phyloP scores from a whole-genome alignment of 2,113 vertebrate species.

The Rhynchopsitta pachyrhyncha region DNA sequence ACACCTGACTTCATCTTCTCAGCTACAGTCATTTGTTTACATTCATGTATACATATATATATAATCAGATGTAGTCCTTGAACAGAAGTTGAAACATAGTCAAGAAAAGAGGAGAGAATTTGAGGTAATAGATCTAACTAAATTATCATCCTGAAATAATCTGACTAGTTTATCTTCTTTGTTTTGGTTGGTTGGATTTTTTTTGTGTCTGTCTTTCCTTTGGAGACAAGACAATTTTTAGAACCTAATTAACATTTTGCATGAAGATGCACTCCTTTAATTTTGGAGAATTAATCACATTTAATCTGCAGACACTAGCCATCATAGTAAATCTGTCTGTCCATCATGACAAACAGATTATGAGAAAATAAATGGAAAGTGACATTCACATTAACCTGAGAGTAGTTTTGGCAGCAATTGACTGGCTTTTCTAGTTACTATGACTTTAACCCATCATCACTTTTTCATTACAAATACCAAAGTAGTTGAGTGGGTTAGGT shows the following conservation, averaged over 20 bases:
- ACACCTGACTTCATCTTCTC: not conserved
- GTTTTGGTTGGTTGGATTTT: not conserved
- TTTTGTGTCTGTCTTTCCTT: not conserved
- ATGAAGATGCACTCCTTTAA: constrained; percentile 23
- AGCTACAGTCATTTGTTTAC: not conserved
- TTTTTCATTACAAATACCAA: constrained; percentile 40
- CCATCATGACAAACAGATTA: constrained; percentile 47
- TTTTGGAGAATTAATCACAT: constrained; percentile 33
- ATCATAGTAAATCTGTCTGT: constrained; percentile 35
- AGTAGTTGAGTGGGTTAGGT: not conserved
- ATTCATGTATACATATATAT: not conserved
- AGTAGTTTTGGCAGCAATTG: constrained; percentile 36
- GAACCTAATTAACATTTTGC: constrained; percentile 18
- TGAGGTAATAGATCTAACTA: not conserved
- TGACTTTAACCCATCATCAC: constrained; percentile 32
- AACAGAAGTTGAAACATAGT: not conserved
- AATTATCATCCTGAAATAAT: constrained; percentile 4
- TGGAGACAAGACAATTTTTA: constrained; percentile 10
- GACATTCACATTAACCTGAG: constrained; percentile 19
- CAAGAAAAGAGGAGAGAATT: not conserved
- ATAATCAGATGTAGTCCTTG: not conserved
- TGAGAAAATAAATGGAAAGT: constrained; percentile 64
- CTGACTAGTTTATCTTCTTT: not conserved
- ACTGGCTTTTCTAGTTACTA: constrained; percentile 36
- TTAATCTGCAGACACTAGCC: constrained; percentile 52